Percentiles rank a stretch among this genome's conserved stretches.
phyloP scores from a whole-genome alignment of 2,113 vertebrate genomes.

The Leptodactylus fuscus region DNA sequence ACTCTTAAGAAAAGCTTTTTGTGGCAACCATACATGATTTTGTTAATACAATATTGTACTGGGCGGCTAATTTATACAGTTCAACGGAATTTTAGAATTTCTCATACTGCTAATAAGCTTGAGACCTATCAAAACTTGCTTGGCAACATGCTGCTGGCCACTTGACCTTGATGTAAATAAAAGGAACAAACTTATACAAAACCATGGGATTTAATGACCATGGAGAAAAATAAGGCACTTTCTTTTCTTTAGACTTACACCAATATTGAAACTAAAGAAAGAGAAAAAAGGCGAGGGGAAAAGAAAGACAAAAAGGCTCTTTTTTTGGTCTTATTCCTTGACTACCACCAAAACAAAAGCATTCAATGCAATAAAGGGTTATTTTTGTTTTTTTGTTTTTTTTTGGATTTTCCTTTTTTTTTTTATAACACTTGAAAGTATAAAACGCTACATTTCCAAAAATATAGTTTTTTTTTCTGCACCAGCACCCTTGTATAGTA shows the following conservation, averaged over 20 bases:
- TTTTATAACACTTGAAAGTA: slow-evolving; percentile 92
- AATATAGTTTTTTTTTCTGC: slow-evolving; percentile 90
- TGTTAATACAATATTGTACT: slow-evolving; percentile 75
- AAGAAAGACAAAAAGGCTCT: slow-evolving; percentile 83
- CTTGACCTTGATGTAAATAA: slow-evolving; percentile 68
- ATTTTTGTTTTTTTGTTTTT: slow-evolving; percentile 85
- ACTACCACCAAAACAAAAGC: slow-evolving; percentile 87
- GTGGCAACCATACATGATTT: not conserved
- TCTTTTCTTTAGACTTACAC: slow-evolving; percentile 87
- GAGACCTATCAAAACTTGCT: not conserved
- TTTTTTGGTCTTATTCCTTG: slow-evolving; percentile 89
- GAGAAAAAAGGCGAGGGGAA: not conserved
- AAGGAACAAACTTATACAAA: slow-evolving; percentile 78
- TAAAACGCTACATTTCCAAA: slow-evolving; percentile 95
- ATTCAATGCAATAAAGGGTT: slow-evolving; percentile 95
- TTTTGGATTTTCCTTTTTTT: slow-evolving; percentile 71
- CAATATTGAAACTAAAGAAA: slow-evolving; percentile 79
- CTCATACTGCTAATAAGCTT: not conserved
- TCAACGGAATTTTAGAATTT: slow-evolving; percentile 68
- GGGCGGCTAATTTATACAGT: slow-evolving; percentile 72
- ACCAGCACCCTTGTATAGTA: slow-evolving; percentile 90
- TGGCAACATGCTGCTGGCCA: slow-evolving; percentile 14
- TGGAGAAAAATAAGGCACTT: slow-evolving; percentile 94
- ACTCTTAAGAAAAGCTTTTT: slow-evolving; percentile 69
- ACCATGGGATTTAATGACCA: slow-evolving; percentile 84